Conservation (phyloP, 2,888 invertebrate species). For the Monoplex corrugatus region DNA sequence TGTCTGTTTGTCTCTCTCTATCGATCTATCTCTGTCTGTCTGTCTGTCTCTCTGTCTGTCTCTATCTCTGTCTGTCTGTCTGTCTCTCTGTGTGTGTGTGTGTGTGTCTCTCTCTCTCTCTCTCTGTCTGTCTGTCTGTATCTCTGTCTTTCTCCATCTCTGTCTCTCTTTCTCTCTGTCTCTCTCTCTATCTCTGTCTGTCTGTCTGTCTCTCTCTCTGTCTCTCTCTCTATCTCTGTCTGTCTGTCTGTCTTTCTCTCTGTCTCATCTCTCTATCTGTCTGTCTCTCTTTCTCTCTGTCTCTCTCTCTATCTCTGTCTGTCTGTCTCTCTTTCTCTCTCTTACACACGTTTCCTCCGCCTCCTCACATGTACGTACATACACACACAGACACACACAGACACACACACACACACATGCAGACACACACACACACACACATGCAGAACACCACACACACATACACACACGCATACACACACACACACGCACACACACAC, state of each 20-base stretch:
- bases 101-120: neutral
- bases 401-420: neutral
- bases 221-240: neutral
- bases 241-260: neutral
- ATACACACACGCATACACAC: neutral
- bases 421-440: neutral
- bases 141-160: neutral
- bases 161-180: neutral
- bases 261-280: neutral
- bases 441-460: neutral
- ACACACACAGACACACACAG: neutral
- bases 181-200: neutral
- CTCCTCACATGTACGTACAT: neutral
- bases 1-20: neutral
- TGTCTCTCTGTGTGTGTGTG: no score
- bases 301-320: no score
- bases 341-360: neutral
- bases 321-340: neutral
- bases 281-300: neutral
- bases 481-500: constrained; percentile 28
- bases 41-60: neutral
- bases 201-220: neutral
- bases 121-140: neutral
- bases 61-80: neutral
- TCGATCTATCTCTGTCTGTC: neutral